Conservation (phyloP, 2,797 vertebrate genomes). For the Sebastes miniatus region DNA sequence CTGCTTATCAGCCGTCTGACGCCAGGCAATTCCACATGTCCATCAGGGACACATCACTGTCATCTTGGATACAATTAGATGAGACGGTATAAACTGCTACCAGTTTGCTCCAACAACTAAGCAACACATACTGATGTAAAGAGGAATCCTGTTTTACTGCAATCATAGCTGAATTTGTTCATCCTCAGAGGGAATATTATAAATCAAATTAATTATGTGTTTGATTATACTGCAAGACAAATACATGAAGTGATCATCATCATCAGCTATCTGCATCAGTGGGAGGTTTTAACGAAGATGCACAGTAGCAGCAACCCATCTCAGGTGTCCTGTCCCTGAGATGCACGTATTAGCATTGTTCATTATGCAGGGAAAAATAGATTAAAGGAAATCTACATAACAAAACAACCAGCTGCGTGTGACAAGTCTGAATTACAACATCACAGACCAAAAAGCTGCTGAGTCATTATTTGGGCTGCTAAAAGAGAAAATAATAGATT, state of each 20-base stretch:
- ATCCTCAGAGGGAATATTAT: neutral
- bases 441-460: slow-evolving; percentile 30
- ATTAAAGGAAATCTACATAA: slow-evolving; percentile 40
- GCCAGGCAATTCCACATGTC: slow-evolving; percentile 43
- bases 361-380: slow-evolving; percentile 6
- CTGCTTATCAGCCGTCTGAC: slow-evolving; percentile 42
- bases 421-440: slow-evolving; percentile 21
- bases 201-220: slow-evolving; percentile 10
- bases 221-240: neutral
- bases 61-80: slow-evolving; percentile 7
- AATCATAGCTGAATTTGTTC: neutral
- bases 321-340: neutral
- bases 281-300: neutral
- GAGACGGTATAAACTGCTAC: neutral
- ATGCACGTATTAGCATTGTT: neutral
- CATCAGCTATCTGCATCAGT: neutral
- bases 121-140: neutral
- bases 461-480: slow-evolving; percentile 19
- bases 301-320: neutral
- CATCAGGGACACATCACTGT: slow-evolving; percentile 7
- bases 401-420: slow-evolving; percentile 16
- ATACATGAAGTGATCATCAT: neutral
- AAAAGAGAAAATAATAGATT: neutral
- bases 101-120: neutral
- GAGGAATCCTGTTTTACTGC: neutral